Conservation (phyloP, 2,888 invertebrate genomes). For the Eupeodes luniger region DNA sequence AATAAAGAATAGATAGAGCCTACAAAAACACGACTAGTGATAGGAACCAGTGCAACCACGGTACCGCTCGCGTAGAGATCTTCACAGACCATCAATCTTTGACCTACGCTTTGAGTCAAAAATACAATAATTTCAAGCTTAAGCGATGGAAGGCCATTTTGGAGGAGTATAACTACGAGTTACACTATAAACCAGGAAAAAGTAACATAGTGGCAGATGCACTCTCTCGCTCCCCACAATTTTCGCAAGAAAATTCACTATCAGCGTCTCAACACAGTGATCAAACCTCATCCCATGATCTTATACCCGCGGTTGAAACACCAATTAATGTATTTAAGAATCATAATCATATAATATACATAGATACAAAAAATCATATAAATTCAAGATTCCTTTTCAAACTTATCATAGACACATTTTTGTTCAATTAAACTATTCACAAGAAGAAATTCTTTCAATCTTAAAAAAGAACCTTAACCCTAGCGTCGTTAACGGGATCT, state of each 20-base stretch:
- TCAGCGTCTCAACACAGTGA: slow-evolving; percentile 20
- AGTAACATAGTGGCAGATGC: background rate
- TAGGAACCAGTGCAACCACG: no score
- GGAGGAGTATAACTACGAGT: background rate
- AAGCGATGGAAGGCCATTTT: background rate
- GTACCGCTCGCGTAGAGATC: background rate
- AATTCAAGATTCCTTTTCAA: slow-evolving; percentile 14
- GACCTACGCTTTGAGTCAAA: slow-evolving; percentile 3
- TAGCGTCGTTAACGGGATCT: background rate
- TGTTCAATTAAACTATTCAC: background rate
- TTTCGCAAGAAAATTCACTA: slow-evolving; percentile 8
- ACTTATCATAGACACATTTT: slow-evolving; percentile 8
- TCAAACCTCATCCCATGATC: slow-evolving; percentile 5
- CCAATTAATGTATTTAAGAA: background rate
- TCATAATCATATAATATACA: no score
- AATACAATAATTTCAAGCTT: background rate
- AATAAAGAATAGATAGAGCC: no score
- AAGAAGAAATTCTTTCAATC: background rate
- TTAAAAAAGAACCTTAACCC: background rate
- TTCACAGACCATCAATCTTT: background rate
- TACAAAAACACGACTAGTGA: no score
- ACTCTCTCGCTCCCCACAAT: slow-evolving; percentile 12
- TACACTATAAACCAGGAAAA: background rate
- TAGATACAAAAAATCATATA: slow-evolving; percentile 12
- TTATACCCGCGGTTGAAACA: background rate